Conservation (phyloP, 2,797 vertebrate species). For the Salarias fasciatus region DNA sequence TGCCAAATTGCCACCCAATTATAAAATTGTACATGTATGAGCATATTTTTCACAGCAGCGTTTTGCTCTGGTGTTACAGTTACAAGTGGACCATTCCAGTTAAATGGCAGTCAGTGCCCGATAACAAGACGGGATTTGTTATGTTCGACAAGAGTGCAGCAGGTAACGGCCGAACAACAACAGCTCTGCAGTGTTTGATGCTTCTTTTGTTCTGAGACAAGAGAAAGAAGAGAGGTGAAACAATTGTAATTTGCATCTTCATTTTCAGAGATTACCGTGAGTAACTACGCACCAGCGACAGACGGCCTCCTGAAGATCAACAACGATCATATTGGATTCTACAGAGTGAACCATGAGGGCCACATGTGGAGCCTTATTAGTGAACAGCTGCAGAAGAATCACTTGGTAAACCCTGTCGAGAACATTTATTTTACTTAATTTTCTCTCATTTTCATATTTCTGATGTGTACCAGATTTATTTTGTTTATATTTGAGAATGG, state of each 20-base stretch:
- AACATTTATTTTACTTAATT: neutral
- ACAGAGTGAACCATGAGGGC: slow-evolving; percentile 89
- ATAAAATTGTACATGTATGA: too few relatives aligned
- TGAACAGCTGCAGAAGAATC: slow-evolving; percentile 63
- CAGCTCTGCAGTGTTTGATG: too few relatives aligned
- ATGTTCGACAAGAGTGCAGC: slow-evolving; percentile 76
- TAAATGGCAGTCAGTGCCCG: slow-evolving; percentile 75
- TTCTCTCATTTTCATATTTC: neutral
- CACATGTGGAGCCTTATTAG: slow-evolving; percentile 82
- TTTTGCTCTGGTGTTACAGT: slow-evolving; percentile 75
- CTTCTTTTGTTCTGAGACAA: too few relatives aligned
- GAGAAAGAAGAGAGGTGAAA: too few relatives aligned
- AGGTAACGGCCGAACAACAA: too few relatives aligned
- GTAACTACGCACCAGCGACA: slow-evolving; percentile 34
- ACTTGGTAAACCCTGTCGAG: slow-evolving; percentile 68
- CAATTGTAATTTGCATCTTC: neutral
- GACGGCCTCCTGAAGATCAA: slow-evolving; percentile 86
- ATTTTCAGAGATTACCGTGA: slow-evolving; percentile 62
- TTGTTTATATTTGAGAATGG: too few relatives aligned
- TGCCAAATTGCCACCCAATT: too few relatives aligned
- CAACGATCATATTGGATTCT: slow-evolving; percentile 91
- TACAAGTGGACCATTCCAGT: slow-evolving; percentile 96
- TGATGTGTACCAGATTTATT: too few relatives aligned
- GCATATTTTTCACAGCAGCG: neutral
- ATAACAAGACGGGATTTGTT: neutral